Evolutionary conservation across 2,797 vertebrate species (phyloP).

Genomic region (Ptychadena robeensis): DNA sequence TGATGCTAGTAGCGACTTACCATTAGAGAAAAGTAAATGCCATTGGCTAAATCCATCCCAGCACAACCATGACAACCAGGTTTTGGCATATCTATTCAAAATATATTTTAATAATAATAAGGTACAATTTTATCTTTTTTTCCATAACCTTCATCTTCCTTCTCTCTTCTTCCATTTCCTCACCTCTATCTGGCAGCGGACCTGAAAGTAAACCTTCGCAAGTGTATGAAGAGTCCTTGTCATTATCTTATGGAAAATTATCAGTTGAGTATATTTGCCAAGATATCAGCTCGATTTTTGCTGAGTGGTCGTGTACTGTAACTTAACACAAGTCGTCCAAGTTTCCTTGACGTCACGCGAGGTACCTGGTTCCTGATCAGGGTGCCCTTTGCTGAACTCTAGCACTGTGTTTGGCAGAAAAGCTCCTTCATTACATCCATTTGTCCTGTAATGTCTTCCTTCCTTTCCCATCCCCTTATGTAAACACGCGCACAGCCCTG

Average conservation of each 20-base stretch:
- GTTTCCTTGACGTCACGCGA: constrained; percentile 75
- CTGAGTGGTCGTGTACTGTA: constrained; percentile 48
- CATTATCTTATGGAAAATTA: not conserved
- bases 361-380: constrained; percentile 77
- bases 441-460: constrained; percentile 51
- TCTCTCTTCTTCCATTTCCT: not conserved
- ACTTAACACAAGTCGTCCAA: constrained; percentile 64
- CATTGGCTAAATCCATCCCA: no score
- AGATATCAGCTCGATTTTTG: not conserved
- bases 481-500: constrained; percentile 43
- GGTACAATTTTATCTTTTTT: not conserved
- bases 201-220: not conserved
- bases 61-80: no score
- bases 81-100: no score
- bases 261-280: constrained; percentile 8
- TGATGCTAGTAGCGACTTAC: no score
- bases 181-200: not conserved
- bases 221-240: not conserved
- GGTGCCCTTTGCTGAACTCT: constrained; percentile 71
- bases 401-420: constrained; percentile 64
- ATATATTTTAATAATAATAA: no score
- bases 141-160: not conserved
- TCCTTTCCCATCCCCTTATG: constrained; percentile 59
- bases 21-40: no score
- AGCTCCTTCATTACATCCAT: constrained; percentile 59